Conservation (phyloP, 2,797 vertebrate species). For the Neostethus bicornis region DNA sequence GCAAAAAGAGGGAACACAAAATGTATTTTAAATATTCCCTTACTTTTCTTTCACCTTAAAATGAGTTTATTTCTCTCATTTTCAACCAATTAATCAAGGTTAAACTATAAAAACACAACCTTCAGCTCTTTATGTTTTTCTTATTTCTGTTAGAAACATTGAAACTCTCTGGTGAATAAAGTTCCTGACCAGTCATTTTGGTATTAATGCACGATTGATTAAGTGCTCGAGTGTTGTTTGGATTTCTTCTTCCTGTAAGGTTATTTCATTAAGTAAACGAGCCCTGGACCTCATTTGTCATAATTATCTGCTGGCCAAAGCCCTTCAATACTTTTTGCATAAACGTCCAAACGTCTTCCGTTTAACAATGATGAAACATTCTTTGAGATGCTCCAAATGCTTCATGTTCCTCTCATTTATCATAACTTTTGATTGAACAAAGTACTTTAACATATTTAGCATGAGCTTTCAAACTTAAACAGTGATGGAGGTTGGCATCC, state of each 20-base stretch:
- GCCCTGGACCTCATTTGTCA: neutral
- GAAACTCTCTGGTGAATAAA: neutral
- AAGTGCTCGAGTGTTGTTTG: neutral
- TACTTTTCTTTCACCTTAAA: neutral
- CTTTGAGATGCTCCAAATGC: neutral
- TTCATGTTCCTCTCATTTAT: too few species aligned
- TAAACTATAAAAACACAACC: too few species aligned
- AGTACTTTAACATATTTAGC: too few species aligned
- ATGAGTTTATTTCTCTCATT: neutral
- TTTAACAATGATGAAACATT: neutral
- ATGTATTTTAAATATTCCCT: neutral
- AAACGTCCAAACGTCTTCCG: neutral
- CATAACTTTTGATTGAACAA: too few species aligned
- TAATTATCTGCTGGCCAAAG: neutral
- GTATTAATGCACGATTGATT: neutral
- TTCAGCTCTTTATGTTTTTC: neutral
- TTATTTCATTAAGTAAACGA: neutral
- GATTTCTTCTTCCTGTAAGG: neutral
- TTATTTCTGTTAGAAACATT: neutral
- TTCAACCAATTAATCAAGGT: neutral
- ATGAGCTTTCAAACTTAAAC: too few species aligned
- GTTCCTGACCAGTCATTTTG: neutral
- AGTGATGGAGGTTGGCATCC: too few species aligned
- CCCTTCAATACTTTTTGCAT: neutral
- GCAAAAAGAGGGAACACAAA: neutral